These are phyloP conservation scores for Enteromius afrohamiltoni DNA, from an alignment of 2,797 vertebrate genomes.

Conservation along the genomic window DNA sequence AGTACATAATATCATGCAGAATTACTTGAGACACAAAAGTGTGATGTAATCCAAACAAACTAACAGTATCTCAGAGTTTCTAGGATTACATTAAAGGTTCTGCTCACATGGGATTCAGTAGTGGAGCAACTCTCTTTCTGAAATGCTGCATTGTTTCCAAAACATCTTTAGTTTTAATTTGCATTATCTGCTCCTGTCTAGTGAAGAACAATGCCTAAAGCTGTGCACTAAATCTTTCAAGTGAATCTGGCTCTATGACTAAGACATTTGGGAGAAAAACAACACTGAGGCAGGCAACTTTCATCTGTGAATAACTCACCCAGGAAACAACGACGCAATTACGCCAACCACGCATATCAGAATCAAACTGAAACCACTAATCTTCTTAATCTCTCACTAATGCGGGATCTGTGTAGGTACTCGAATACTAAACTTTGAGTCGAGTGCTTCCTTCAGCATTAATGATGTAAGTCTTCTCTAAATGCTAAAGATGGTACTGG, in stretches of 20 bases:
- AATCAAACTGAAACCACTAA: not conserved
- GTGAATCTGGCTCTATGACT: constrained; percentile 49
- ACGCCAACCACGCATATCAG: not conserved
- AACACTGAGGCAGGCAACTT: not conserved
- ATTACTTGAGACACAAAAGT: constrained; percentile 3
- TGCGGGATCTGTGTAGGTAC: not conserved
- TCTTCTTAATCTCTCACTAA: constrained; percentile 7
- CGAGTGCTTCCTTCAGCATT: constrained; percentile 4
- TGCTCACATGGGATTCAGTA: not conserved
- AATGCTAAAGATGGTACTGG: constrained; percentile 47
- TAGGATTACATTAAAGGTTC: constrained; percentile 2
- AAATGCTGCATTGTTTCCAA: constrained; percentile 27
- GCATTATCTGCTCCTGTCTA: constrained; percentile 47
- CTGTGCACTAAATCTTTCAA: constrained; percentile 50
- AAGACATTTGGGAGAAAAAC: constrained; percentile 31
- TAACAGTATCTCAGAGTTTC: constrained; percentile 21
- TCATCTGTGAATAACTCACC: not conserved
- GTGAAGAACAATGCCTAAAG: constrained; percentile 59
- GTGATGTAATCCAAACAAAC: constrained; percentile 27
- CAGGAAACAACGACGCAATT: not conserved
- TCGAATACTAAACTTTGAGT: not conserved
- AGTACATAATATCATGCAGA: constrained; percentile 3
- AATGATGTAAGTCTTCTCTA: constrained; percentile 42
- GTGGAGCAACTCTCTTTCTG: constrained; percentile 1
- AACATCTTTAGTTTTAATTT: constrained; percentile 69